Evolutionary conservation across 2,113 vertebrate genomes (phyloP), one percentile per base, ranked within the genome.

Genomic region (Tetrao urogallus): DNA sequence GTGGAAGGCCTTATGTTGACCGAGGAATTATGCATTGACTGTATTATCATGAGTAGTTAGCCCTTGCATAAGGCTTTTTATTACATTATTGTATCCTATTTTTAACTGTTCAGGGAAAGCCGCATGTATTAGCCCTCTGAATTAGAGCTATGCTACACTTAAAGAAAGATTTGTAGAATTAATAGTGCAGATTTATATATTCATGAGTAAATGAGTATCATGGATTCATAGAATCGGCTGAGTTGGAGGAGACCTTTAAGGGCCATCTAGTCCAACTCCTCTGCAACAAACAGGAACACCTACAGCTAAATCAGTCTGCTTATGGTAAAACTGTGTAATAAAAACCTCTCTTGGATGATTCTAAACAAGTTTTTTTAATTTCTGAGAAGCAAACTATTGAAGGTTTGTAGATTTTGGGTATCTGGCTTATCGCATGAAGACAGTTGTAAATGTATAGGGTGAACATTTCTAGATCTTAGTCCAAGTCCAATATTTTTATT

Each of bases 21-120:
- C 45, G 73, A 63, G n/a, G 57, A 77, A 88, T 94, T 97, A 94
- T 96, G 14, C 48, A 78, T 13, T 92, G 63, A 86, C 93, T 83
- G 27, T 70, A 86, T 93, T 94, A 89, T 89, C 58, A 75, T 12
- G 30, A 76, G 54, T 48, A 54, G n/a, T 13, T 13, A 71, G 38
- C 45, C 34, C 77, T 90, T 91, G 87, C 45, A 47, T 54, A 88
- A 84, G 16, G 24, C 27, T 82, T 61, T 94, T 82, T 71, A 50
- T 82, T 45, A 30, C 3, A 43, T 79, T 88, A 24, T 77, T 67
- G 85, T 63, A 64, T 9, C 86, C 15, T 28, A 58, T 63, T 90
- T 88, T 90, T 77, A 89, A 87, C n/a, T 19, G 70, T 72, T 79
- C 67, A 85, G 63, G 60, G 60, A 79, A 85, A 93, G 66, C 24